phyloP scores from a whole-genome alignment of 1,140 invertebrate genomes.

The Apocrypta bakeri region DNA sequence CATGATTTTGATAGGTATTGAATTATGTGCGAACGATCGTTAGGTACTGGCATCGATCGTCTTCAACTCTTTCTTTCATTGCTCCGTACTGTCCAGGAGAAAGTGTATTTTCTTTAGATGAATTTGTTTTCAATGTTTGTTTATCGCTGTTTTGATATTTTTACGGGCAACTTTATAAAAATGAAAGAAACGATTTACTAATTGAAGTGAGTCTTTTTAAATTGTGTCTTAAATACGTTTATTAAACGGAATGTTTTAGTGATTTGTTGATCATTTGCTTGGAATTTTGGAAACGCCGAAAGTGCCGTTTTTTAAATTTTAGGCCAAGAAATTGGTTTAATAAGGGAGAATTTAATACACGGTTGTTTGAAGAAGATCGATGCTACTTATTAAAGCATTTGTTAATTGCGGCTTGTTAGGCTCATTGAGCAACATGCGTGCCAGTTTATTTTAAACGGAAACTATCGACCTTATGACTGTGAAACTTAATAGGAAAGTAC shows the following conservation, averaged over 20 bases:
- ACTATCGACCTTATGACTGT: constrained; percentile 44
- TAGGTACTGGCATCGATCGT: constrained; percentile 42
- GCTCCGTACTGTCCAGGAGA: neutral
- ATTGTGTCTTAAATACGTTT: constrained; percentile 7
- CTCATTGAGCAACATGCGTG: constrained; percentile 34
- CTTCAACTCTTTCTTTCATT: constrained; percentile 26
- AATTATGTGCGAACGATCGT: neutral
- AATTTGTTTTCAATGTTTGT: constrained; percentile 29
- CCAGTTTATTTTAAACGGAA: constrained; percentile 45
- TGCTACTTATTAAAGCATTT: constrained; percentile 33
- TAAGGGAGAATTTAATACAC: neutral
- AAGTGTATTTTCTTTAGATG: constrained; percentile 9
- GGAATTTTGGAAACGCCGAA: neutral
- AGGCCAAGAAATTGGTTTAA: neutral
- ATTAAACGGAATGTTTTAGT: neutral
- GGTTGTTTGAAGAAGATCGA: constrained; percentile 44
- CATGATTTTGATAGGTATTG: constrained; percentile 27
- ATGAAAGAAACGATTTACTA: constrained; percentile 19
- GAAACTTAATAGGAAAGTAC: constrained; percentile 51
- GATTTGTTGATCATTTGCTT: neutral
- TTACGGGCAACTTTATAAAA: constrained; percentile 24
- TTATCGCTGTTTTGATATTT: constrained; percentile 35
- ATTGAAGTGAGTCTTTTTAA: constrained; percentile 14
- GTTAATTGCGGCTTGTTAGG: constrained; percentile 39
- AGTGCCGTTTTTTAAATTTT: neutral